A percentile compares a stretch with the other conserved stretches of the same genome.
phyloP scores from a whole-genome alignment of 2,113 vertebrate genomes.

The Dendropsophus ebraccatus region DNA sequence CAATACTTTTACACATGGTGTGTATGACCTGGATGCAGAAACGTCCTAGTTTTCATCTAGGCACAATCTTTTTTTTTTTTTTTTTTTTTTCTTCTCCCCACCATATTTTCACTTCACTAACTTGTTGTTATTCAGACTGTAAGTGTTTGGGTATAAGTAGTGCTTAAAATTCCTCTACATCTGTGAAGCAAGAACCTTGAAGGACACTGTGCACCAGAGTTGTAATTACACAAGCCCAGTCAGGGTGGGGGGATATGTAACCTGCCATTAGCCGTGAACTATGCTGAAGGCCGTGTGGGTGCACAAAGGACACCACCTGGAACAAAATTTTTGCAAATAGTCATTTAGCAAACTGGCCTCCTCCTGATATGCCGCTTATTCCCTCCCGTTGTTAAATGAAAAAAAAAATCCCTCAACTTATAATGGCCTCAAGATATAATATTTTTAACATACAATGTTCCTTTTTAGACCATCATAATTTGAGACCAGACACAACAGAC shows the following conservation, averaged over 20 bases:
- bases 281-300: not conserved
- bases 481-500: too few relatives aligned
- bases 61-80: not conserved
- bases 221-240: constrained; percentile 15
- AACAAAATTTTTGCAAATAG: too few relatives aligned
- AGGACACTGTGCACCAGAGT: constrained; percentile 23
- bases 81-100: too few relatives aligned
- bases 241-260: not conserved
- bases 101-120: not conserved
- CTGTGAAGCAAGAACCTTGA: constrained; percentile 44
- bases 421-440: too few relatives aligned
- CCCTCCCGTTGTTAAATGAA: too few relatives aligned
- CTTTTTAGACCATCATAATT: too few relatives aligned
- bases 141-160: constrained; percentile 30
- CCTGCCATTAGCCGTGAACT: constrained; percentile 19
- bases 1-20: too few relatives aligned
- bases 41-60: not conserved
- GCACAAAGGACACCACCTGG: not conserved
- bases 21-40: not conserved
- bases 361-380: too few relatives aligned
- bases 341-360: too few relatives aligned
- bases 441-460: too few relatives aligned
- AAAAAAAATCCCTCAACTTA: too few relatives aligned
- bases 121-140: constrained; percentile 6
- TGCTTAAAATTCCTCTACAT: constrained; percentile 50